Conservation (phyloP, 1,140 invertebrate genomes). For the Camponotus vicinus region DNA sequence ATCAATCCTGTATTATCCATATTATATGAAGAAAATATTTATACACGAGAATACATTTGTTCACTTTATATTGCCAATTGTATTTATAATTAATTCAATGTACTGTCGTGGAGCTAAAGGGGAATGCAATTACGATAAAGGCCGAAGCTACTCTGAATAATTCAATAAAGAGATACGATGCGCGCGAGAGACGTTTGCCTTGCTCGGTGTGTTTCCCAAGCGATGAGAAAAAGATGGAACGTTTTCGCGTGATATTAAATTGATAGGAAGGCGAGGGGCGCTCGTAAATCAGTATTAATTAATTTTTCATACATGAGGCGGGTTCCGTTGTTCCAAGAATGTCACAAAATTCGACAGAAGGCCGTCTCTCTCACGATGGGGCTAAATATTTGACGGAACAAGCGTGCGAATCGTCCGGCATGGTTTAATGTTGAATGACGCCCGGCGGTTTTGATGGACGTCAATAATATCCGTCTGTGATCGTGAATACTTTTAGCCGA, state of each 20-base stretch:
- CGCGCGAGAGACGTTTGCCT: background rate
- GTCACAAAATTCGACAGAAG: conserved; percentile 19
- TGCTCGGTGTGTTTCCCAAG: background rate
- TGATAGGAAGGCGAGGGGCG: conserved; percentile 41
- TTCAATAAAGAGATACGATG: conserved; percentile 50
- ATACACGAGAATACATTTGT: conserved; percentile 2
- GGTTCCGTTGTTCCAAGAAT: conserved; percentile 44
- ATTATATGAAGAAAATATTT: conserved; percentile 29
- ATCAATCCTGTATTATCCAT: background rate
- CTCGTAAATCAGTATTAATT: conserved; percentile 51
- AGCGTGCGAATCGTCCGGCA: conserved; percentile 41
- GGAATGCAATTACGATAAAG: conserved; percentile 62
- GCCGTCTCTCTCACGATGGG: background rate
- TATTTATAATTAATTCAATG: conserved; percentile 54
- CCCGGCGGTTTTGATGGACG: conserved; percentile 24
- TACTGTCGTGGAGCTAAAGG: conserved; percentile 31
- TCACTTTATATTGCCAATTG: conserved; percentile 28
- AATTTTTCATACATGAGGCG: conserved; percentile 41
- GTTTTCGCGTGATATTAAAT: conserved; percentile 54
- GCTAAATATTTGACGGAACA: conserved; percentile 55
- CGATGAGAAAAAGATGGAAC: conserved; percentile 27
- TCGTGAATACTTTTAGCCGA: conserved; percentile 44
- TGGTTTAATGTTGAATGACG: conserved; percentile 46
- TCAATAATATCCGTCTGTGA: conserved; percentile 43
- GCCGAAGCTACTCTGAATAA: conserved; percentile 50